These are phyloP conservation scores for Vanessa tameamea DNA, from an alignment of 1,140 invertebrate genomes.

Conservation along the genomic window DNA sequence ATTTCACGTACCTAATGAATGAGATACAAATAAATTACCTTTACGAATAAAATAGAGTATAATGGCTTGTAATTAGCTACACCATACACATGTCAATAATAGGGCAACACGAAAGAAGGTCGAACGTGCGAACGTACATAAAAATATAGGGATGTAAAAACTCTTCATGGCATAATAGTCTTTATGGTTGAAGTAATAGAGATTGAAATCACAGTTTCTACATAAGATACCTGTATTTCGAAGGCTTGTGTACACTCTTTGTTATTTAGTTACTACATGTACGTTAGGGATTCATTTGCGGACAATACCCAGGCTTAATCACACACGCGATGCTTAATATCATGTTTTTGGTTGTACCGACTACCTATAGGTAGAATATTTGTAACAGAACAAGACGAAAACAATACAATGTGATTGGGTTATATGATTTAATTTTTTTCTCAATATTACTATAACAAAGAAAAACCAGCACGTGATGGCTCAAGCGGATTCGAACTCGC, in stretches of 20 bases:
- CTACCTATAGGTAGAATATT: neutral
- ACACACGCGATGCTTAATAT: constrained; percentile 39
- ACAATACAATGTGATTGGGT: no score
- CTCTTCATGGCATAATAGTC: neutral
- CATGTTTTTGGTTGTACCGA: constrained; percentile 15
- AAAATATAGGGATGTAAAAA: constrained; percentile 11
- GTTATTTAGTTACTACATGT: constrained; percentile 34
- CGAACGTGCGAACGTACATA: constrained; percentile 20
- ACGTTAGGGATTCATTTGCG: constrained; percentile 40
- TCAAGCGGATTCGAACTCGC: no score
- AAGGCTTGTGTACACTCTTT: constrained; percentile 18
- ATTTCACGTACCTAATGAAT: no score
- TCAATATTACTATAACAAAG: no score
- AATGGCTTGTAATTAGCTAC: constrained; percentile 37
- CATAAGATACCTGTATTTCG: neutral
- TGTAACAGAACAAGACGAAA: no score
- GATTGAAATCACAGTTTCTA: neutral
- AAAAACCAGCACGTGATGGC: no score
- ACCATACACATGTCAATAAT: constrained; percentile 37
- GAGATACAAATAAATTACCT: constrained; percentile 17
- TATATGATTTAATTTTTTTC: no score
- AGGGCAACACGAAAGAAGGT: constrained; percentile 23
- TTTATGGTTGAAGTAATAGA: constrained; percentile 1
- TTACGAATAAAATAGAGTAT: constrained; percentile 27
- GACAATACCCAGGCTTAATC: constrained; percentile 45